Conservation (phyloP, 2,888 invertebrate species). For the Stenichneumon culpator region DNA sequence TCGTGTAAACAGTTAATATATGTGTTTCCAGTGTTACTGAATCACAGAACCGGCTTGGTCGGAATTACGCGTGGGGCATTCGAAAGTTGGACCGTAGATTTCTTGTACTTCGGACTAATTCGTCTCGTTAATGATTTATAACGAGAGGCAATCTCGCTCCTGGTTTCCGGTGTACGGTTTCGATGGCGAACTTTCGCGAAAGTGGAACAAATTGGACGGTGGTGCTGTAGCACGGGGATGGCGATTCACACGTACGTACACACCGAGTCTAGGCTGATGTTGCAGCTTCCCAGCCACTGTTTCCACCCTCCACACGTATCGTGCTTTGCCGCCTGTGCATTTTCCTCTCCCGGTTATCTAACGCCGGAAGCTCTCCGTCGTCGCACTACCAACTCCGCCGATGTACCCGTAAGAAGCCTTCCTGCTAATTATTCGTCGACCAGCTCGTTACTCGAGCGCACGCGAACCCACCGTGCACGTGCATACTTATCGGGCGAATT, state of each 20-base stretch:
- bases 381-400: not conserved
- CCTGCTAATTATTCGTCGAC: constrained; percentile 53
- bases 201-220: constrained; percentile 26
- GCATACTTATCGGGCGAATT: constrained; percentile 30
- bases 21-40: too few relatives aligned
- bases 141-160: not conserved
- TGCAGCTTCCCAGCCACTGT: not conserved
- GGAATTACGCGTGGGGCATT: too few relatives aligned
- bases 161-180: not conserved
- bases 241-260: not conserved
- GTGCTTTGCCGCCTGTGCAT: constrained; percentile 5
- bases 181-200: constrained; percentile 39
- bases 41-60: too few relatives aligned
- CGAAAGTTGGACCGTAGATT: not conserved
- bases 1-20: too few relatives aligned
- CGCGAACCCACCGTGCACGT: constrained; percentile 4
- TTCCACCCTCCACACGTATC: not conserved
- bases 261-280: not conserved
- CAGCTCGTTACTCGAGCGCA: constrained; percentile 43
- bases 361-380: constrained; percentile 3
- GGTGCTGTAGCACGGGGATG: not conserved
- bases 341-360: constrained; percentile 25
- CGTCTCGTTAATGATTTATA: constrained; percentile 52
- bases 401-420: constrained; percentile 13
- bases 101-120: constrained; percentile 21